Conservation (phyloP, 2,797 vertebrate genomes). For the Gallinago stenura region DNA sequence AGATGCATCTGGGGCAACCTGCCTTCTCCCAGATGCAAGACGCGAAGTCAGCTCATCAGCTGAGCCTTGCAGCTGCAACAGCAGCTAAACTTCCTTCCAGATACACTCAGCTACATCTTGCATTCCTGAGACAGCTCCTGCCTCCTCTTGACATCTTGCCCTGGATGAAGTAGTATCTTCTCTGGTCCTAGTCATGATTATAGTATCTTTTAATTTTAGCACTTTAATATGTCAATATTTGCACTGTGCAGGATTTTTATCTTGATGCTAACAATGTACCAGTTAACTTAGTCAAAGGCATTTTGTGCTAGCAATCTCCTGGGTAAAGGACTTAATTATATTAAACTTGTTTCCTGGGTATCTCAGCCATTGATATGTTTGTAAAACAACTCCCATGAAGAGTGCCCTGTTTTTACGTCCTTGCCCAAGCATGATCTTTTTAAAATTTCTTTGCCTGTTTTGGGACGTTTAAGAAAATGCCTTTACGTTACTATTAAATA, state of each 20-base stretch:
- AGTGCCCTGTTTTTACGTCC: not conserved
- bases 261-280: not conserved
- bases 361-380: not conserved
- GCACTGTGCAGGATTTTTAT: not conserved
- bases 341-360: not conserved
- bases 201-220: not conserved
- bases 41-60: not conserved
- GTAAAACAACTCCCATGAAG: not conserved
- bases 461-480: conserved; percentile 9
- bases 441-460: not conserved
- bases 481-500: conserved; percentile 4
- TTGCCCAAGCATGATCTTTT: not conserved
- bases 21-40: not conserved
- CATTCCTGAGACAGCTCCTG: not conserved
- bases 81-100: not conserved
- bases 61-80: not conserved
- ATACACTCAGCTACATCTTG: not conserved
- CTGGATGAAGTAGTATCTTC: not conserved
- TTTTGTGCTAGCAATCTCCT: not conserved
- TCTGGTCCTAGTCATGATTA: not conserved
- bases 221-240: not conserved
- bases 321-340: not conserved
- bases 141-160: not conserved
- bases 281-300: not conserved
- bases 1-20: not conserved